Base-by-base conservation (phyloP, 2,797 vertebrate species). In the Platyrinchus mystaceus region DNA sequence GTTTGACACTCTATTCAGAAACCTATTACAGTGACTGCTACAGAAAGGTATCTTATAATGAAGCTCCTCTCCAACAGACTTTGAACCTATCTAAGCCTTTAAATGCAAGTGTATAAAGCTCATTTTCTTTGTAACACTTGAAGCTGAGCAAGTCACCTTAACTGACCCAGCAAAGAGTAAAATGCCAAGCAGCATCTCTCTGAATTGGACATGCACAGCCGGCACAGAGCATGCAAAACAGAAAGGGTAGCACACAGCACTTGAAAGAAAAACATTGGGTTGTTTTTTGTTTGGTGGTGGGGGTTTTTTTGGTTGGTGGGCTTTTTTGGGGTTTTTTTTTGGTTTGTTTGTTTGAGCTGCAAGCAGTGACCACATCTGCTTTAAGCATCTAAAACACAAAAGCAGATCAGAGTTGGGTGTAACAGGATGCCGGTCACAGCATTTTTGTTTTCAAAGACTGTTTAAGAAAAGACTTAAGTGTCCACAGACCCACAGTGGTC, bases 1-100 rank as follows among this genome's bases (percentile, higher is more conserved):
- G 87, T 76, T 87, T 89, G 76, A 94, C 46, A n/a, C 71, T 28
- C 71, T 28, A n/a, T 67, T 88, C 83, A 89, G 34, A 83, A 88
- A 69, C 14, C 34, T 63, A 44, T 55, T 79, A 84, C 64, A 91
- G 27, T 58, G 43, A 81, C 47, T 50, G 52, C 39, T 81, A 66
- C 6, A 41, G 49, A 76, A 92, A 87, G 28, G 6, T 43, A 85
- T 17, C 87, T 74, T 64, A 74, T 90, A 69, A 88, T 66, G 44
- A 64, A 84, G 34, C 30, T 86, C 7, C 8, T 44, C 36, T 95
- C 39, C 68, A 68, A 41, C 1, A 0, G 23, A 82, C 74, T 96
- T 74, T 50, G 14, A 94, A 91, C 70, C n/a, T 41, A 88, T 20
- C 60, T 53, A 60, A 68, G 66, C 66, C 88, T 82, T 82, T 43